Evolutionary conservation across 2,888 invertebrate species (phyloP), one percentile per base, ranked within the genome.

Genomic region (Drosophila pseudotalamancana): DNA sequence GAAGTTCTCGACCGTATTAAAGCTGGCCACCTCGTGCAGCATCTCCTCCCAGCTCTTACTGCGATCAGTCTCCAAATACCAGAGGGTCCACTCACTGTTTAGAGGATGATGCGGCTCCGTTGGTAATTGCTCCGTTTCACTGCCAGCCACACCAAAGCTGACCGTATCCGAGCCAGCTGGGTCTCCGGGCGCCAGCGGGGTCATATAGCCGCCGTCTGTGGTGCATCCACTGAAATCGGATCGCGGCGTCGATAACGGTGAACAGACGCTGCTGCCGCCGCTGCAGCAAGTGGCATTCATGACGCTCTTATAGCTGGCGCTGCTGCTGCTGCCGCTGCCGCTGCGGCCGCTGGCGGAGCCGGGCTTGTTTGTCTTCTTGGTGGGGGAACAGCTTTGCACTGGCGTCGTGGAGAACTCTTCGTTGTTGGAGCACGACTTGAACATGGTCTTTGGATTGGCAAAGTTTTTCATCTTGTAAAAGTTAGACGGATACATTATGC

Each of bases 1-100:
- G 91, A 99, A 99, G 91, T 98, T 98, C 93, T 99, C 99, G 11
- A 98, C 98, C 14, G 97, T 98, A 89, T 96, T 95, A 91, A 99
- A 97, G 67, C 96, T 96, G 53, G 97, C 96, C 49, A 99, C 95
- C 92, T 97, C 95, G 89, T 97, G 95, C 87, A 97, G 95, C 91
- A 97, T 97, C 78, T 97, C 96, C 90, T 97, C 96, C 99, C 99
- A 99, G 66, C 94, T 93, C 87, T 94, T 95, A 32, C 67, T 77
- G 90, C 96, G 95, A 91, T 98, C 97, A 86, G 95, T 96, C 91
- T 99, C 98, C 90, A 95, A 97, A 91, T 97, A 99, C 99, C 99
- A 99, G 62, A 99, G 93, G 3, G 98, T 97, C 99, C 99, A 99
- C 51, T 94, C 94, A 91, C 97, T 96, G 90, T 98, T 97, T 63